Evolutionary conservation across 2,888 invertebrate genomes (phyloP), one percentile per base, ranked within the genome.

Genomic region (Drosophila phalerata): DNA sequence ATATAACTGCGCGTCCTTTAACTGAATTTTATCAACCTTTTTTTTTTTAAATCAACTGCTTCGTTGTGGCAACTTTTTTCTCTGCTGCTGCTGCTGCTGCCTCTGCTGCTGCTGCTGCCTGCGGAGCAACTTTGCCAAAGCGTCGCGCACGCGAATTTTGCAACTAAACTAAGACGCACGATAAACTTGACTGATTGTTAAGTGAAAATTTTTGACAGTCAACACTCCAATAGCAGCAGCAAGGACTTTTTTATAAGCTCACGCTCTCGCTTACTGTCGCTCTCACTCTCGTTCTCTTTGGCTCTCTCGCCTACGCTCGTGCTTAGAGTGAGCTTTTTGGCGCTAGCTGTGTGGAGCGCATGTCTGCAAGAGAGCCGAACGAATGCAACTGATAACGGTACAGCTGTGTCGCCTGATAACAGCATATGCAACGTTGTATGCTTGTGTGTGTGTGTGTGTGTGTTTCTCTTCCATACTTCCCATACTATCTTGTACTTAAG

Each of bases 131-230:
- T 67, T 45, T 37, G 61, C 49, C 40, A 43, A 64, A 62, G 68
- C 57, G 56, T 57, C 66, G 73, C 78, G 69, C 57, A 69, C 71
- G 70, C 69, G 48, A 62, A 58, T 58, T 76, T 40, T 66, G 56
- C 70, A 78, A 79, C 85, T 81, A 81, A 83, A 75, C 85, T 88
- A 85, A 88, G 81, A 75, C 83, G 83, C 88, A 85, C 88, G 81
- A 88, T 81, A 83, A 83, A 81, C 88, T 88, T 83, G 85, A 88
- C 81, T 85, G 87, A 85, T 79, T 80, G 81, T 73, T 77, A 70
- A 78, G 79, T 81, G 85, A 80, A 87, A 85, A 85, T 79, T 88
- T 87, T 83, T 74, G 79, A 85, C 84, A 84, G 79, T 84, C 84
- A 79, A 79, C 81, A 85, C 77, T 56, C 52, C 71, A 69, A 70